Conservation (phyloP, 2,113 vertebrate genomes). For the Elachura formosa region DNA sequence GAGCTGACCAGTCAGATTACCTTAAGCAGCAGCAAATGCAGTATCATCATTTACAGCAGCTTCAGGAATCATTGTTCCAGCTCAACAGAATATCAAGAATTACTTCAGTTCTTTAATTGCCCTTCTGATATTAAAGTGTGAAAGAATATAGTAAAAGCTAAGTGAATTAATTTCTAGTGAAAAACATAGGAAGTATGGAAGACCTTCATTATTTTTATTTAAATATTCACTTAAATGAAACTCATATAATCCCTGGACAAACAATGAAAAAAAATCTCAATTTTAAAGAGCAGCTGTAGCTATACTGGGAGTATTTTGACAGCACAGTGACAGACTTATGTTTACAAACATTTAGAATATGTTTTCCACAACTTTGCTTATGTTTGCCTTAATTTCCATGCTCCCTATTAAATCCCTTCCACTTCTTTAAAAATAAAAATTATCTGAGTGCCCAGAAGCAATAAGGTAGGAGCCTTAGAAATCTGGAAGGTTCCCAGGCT, state of each 20-base stretch:
- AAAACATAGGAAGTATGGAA: background rate
- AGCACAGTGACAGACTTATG: background rate
- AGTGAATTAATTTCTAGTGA: background rate
- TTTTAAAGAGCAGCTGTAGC: background rate
- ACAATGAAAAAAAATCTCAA: background rate
- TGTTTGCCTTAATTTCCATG: background rate
- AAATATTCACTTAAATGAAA: background rate
- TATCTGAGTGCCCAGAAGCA: background rate
- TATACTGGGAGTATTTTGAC: background rate
- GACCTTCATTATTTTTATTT: background rate
- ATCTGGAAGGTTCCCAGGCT: background rate
- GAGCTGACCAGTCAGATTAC: conserved; percentile 53
- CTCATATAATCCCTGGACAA: background rate
- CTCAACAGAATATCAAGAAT: background rate
- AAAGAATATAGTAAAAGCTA: background rate
- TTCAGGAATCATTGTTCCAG: conserved; percentile 5
- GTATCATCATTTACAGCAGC: conserved; percentile 25
- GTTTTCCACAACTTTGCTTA: background rate
- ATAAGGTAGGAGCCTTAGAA: background rate
- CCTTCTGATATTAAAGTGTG: background rate
- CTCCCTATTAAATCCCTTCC: accelerated
- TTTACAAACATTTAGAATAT: background rate
- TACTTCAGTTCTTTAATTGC: background rate
- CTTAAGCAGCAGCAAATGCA: conserved; percentile 25
- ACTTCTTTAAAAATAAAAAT: background rate